These are phyloP conservation scores for Nannoperca australis DNA, from an alignment of 2,797 vertebrate genomes.

Conservation along the genomic window DNA sequence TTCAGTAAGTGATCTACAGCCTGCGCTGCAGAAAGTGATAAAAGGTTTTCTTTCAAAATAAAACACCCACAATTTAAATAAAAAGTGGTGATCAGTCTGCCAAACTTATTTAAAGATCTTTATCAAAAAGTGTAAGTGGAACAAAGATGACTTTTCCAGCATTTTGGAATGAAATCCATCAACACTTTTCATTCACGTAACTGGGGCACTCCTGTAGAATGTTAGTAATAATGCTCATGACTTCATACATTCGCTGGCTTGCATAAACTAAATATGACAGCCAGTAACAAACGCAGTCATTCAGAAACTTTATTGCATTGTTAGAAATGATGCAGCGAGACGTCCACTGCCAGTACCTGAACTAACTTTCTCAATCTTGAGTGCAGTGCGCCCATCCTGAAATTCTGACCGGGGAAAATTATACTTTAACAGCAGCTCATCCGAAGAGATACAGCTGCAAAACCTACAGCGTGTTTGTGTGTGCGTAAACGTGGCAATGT, in stretches of 20 bases:
- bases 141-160: slow-evolving; percentile 5
- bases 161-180: no score
- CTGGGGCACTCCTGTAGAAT: slow-evolving; percentile 27
- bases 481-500: slow-evolving; percentile 12
- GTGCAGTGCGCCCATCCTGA: slow-evolving; percentile 38
- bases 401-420: slow-evolving; percentile 24
- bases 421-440: neutral
- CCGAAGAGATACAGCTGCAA: slow-evolving; percentile 9
- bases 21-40: slow-evolving; percentile 8
- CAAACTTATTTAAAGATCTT: slow-evolving; percentile 5
- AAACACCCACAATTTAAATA: slow-evolving; percentile 26
- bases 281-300: slow-evolving; percentile 32
- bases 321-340: slow-evolving; percentile 45
- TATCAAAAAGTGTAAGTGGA: slow-evolving; percentile 25
- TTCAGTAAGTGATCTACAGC: slow-evolving; percentile 15
- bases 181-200: neutral
- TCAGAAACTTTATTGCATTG: slow-evolving; percentile 63
- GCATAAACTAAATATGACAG: slow-evolving; percentile 35
- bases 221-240: slow-evolving; percentile 13
- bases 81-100: slow-evolving; percentile 5
- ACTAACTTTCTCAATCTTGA: slow-evolving; percentile 31
- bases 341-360: slow-evolving; percentile 56
- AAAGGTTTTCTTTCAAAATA: slow-evolving; percentile 19
- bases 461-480: slow-evolving; percentile 10
- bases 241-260: slow-evolving; percentile 51